A percentile compares a stretch with the other conserved stretches of the same genome.
These are phyloP conservation scores for Macrobrachium rosenbergii DNA, from an alignment of 1,140 invertebrate genomes.

Conservation along the genomic window DNA sequence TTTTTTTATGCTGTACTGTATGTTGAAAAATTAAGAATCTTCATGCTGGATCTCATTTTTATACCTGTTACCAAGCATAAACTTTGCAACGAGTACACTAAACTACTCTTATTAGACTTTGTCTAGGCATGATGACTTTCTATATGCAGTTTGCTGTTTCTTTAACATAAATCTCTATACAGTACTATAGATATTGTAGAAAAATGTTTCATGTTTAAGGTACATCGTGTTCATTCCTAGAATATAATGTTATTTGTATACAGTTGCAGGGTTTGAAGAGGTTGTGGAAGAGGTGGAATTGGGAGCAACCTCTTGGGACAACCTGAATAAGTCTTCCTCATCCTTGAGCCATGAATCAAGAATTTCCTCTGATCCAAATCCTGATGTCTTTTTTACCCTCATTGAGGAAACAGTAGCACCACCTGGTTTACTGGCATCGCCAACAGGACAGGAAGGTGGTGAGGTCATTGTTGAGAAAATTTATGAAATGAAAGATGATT, in stretches of 20 bases:
- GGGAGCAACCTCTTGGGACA: conserved; percentile 56
- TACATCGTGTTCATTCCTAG: background rate
- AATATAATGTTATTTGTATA: conserved; percentile 6
- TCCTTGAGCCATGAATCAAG: conserved; percentile 57
- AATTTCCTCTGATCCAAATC: conserved; percentile 47
- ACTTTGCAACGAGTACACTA: too few species aligned
- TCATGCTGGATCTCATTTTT: background rate
- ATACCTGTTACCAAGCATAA: too few species aligned
- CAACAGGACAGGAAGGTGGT: conserved; percentile 57
- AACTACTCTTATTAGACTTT: background rate
- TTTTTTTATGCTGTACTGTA: too few species aligned
- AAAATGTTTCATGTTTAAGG: background rate
- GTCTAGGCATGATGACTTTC: background rate
- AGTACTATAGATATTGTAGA: conserved; percentile 6
- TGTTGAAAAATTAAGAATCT: background rate
- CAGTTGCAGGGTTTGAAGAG: conserved; percentile 66
- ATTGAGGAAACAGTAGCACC: conserved; percentile 61
- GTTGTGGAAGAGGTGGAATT: conserved; percentile 65
- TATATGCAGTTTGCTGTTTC: too few species aligned
- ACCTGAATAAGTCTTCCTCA: conserved; percentile 46
- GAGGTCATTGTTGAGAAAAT: conserved; percentile 62
- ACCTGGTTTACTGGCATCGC: conserved; percentile 40
- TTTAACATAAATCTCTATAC: background rate
- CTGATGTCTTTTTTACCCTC: conserved; percentile 64
- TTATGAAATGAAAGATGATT: conserved; percentile 63